A percentile compares a stretch with the other conserved stretches of the same genome.
Evolutionary conservation across 2,113 vertebrate genomes (phyloP).

Genomic region (Coryphaenoides rupestris): DNA sequence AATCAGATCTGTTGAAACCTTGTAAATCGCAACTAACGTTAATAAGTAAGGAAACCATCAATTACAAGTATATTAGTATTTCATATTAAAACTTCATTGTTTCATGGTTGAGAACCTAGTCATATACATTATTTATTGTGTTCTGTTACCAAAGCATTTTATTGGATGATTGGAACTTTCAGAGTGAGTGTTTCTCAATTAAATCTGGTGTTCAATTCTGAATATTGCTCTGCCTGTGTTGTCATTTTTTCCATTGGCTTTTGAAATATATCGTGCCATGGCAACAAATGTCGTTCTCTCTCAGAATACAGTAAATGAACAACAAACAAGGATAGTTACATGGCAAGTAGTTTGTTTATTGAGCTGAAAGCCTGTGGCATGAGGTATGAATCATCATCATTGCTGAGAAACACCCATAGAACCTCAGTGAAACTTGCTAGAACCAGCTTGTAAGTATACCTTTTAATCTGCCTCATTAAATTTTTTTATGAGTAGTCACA

Average conservation of each 20-base stretch:
- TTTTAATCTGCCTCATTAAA: no score
- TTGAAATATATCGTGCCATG: background rate
- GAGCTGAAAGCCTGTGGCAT: conserved; percentile 49
- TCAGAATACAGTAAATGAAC: conserved; percentile 45
- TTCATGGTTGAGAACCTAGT: background rate
- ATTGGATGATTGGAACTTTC: no score
- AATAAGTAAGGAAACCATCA: no score
- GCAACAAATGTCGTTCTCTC: conserved; percentile 20
- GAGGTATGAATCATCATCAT: conserved; percentile 53
- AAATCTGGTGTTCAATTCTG: no score
- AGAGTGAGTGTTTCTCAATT: no score
- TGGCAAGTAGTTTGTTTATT: conserved; percentile 45
- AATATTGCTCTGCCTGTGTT: no score
- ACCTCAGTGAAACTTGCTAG: no score
- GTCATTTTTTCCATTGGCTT: no score
- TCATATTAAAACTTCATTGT: no score
- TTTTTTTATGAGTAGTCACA: no score
- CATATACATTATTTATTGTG: background rate
- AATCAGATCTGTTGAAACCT: background rate
- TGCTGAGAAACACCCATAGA: conserved; percentile 14
- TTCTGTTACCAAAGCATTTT: background rate
- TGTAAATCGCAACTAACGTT: background rate
- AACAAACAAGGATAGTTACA: conserved; percentile 28
- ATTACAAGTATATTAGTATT: no score
- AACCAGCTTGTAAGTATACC: no score